These are phyloP conservation scores for Pseudomugil gertrudae DNA, from an alignment of 2,797 vertebrate genomes.

Conservation along the genomic window DNA sequence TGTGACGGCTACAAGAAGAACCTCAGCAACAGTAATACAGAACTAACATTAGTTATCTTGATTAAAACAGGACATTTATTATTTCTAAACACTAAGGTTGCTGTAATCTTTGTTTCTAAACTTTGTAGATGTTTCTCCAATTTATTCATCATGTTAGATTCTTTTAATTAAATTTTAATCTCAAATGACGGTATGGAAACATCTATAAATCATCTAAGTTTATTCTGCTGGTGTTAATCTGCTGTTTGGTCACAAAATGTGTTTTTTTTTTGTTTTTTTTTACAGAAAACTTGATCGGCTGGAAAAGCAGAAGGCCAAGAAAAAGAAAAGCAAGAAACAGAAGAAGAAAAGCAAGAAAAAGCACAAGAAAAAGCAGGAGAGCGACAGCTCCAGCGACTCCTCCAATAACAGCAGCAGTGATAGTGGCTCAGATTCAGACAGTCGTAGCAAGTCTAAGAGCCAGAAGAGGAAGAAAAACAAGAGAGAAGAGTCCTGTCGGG, in stretches of 20 bases:
- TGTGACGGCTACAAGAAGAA: neutral
- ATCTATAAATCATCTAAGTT: neutral
- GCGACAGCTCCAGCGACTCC: constrained; percentile 76
- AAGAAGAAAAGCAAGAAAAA: constrained; percentile 87
- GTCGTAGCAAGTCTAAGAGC: constrained; percentile 78
- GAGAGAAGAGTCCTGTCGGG: constrained; percentile 84
- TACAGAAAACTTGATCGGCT: constrained; percentile 94
- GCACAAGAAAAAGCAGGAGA: constrained; percentile 83
- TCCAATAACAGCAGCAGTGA: constrained; percentile 60
- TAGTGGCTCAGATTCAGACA: constrained; percentile 68
- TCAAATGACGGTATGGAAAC: neutral
- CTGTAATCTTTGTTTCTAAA: no score
- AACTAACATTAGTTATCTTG: neutral
- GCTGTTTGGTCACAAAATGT: neutral
- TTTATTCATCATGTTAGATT: neutral
- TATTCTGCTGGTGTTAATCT: neutral
- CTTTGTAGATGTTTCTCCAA: neutral
- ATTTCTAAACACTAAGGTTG: neutral
- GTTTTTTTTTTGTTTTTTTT: constrained; percentile 9
- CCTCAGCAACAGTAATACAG: neutral
- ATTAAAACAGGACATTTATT: neutral
- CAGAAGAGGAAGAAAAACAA: constrained; percentile 83
- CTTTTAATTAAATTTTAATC: neutral
- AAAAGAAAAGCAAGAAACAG: constrained; percentile 88
- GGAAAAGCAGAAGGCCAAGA: constrained; percentile 91